A percentile compares a stretch with the other conserved stretches of the same genome.
Evolutionary conservation across 2,797 vertebrate genomes (phyloP).

Genomic region (Coregonus sp.): DNA sequence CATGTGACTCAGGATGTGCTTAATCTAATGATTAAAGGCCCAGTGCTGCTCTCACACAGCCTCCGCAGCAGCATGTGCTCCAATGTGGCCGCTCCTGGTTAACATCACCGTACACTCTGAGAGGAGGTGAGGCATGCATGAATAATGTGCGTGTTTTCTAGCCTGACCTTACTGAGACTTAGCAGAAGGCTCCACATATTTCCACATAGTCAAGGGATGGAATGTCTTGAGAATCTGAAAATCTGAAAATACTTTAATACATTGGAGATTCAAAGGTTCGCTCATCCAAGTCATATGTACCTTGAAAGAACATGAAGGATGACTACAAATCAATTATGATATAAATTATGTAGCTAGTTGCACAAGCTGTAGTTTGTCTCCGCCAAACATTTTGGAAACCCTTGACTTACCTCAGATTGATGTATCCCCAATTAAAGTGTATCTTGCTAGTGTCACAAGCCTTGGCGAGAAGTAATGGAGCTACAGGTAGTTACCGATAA

Average conservation of each 20-base stretch:
- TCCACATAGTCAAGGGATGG: not conserved
- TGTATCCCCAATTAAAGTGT: not conserved
- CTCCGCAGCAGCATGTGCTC: not conserved
- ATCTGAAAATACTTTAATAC: not conserved
- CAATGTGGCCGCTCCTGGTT: conserved; percentile 27
- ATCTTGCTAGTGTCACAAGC: too few relatives aligned
- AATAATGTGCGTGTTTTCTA: conserved; percentile 27
- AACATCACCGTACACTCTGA: conserved; percentile 37
- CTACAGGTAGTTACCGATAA: not conserved
- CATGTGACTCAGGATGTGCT: not conserved
- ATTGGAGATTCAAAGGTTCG: not conserved
- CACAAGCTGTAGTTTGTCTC: too few relatives aligned
- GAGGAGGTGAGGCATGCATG: conserved; percentile 25
- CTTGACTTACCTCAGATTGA: not conserved
- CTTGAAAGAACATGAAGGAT: not conserved
- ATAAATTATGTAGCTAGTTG: too few relatives aligned
- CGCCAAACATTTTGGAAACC: not conserved
- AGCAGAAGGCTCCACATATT: conserved; percentile 8
- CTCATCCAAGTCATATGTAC: not conserved
- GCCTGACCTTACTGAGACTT: not conserved
- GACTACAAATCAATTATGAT: not conserved
- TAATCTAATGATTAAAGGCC: conserved; percentile 4
- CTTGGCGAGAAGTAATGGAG: too few relatives aligned
- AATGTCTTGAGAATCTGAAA: not conserved
- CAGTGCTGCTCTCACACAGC: not conserved